These are phyloP conservation scores for Torymus auratus DNA, from an alignment of 2,888 invertebrate species.

Conservation along the genomic window DNA sequence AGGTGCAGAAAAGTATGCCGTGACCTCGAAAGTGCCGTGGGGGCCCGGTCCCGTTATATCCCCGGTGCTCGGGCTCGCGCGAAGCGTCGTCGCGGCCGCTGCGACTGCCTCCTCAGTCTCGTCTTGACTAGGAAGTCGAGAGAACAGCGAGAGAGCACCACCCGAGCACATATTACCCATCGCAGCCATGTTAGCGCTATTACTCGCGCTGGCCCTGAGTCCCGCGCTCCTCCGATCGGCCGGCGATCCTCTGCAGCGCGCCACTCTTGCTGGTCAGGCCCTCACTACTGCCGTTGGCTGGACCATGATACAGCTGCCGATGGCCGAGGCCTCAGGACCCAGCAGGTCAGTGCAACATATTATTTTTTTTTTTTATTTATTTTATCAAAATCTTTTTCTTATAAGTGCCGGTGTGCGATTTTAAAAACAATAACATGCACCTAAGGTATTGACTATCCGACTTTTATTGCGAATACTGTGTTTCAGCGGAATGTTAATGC, in stretches of 20 bases:
- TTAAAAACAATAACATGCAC: too few species aligned
- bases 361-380: too few species aligned
- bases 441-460: too few species aligned
- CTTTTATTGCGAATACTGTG: too few species aligned
- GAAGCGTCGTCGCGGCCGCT: slow-evolving; percentile 13
- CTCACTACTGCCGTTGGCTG: slow-evolving; percentile 61
- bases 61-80: neutral
- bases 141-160: slow-evolving; percentile 62
- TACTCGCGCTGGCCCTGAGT: slow-evolving; percentile 48
- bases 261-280: slow-evolving; percentile 49
- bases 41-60: slow-evolving; percentile 39
- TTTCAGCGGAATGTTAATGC: too few species aligned
- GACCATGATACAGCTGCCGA: slow-evolving; percentile 62
- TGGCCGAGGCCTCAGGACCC: slow-evolving; percentile 69
- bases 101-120: slow-evolving; percentile 30
- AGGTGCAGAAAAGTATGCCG: slow-evolving; percentile 69
- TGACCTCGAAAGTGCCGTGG: slow-evolving; percentile 71
- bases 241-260: neutral
- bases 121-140: slow-evolving; percentile 70
- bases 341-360: slow-evolving; percentile 68
- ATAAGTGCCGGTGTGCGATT: slow-evolving; percentile 4
- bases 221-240: neutral
- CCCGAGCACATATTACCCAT: too few species aligned
- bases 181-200: slow-evolving; percentile 69
- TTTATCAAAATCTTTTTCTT: neutral